These are phyloP conservation scores for Nycticebus coucang DNA, from an alignment of 2,113 vertebrate species.

Conservation along the genomic window DNA sequence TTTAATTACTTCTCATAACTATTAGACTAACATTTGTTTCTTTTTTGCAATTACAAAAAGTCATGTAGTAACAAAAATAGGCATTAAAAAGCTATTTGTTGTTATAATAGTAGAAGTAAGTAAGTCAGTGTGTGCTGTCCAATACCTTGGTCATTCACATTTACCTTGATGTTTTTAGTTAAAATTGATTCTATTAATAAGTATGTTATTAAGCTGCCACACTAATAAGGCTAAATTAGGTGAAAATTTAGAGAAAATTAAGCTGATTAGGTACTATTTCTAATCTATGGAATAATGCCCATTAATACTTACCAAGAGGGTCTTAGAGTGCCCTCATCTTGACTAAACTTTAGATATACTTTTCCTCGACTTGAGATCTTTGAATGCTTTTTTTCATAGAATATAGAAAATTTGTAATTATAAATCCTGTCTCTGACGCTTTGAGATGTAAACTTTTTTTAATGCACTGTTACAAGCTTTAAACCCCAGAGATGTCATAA, in stretches of 20 bases:
- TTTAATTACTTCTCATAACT: constrained; percentile 34
- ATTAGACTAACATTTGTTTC: background rate
- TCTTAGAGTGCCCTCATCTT: background rate
- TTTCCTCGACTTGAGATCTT: background rate
- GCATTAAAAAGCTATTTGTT: constrained; percentile 42
- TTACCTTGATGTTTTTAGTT: constrained; percentile 53
- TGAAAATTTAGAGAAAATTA: background rate
- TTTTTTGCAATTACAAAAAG: constrained; percentile 36
- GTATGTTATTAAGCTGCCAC: constrained; percentile 36
- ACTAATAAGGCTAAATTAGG: background rate
- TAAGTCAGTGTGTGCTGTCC: constrained; percentile 27
- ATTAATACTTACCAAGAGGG: background rate
- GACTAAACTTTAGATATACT: background rate
- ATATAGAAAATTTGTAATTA: background rate
- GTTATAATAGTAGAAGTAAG: constrained; percentile 9
- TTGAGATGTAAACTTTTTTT: background rate
- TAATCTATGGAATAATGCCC: background rate
- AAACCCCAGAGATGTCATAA: background rate
- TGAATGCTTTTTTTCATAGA: background rate
- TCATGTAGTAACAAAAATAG: constrained; percentile 62
- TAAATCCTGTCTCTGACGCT: background rate
- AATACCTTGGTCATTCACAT: constrained; percentile 4
- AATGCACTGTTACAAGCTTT: background rate
- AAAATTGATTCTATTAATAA: constrained; percentile 2
- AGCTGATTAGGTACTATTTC: background rate